A percentile compares a stretch with the other conserved stretches of the same genome.
These are phyloP conservation scores for Elephantulus edwardii DNA, from an alignment of 2,113 vertebrate species.

Conservation along the genomic window DNA sequence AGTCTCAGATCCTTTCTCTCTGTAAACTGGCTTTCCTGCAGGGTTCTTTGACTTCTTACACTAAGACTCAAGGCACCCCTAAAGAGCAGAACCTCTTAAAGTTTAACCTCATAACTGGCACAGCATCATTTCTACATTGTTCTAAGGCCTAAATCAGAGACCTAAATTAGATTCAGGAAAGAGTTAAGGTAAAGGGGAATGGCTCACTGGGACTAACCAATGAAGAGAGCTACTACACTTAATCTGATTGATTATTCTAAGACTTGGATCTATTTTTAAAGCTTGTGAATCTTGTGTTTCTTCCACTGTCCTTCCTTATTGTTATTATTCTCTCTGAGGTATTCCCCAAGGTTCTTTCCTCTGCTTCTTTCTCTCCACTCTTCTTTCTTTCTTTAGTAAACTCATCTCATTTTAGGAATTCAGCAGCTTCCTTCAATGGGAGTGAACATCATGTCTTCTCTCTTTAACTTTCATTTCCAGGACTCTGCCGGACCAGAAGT, in stretches of 20 bases:
- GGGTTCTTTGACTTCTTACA: neutral
- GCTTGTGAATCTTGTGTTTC: neutral
- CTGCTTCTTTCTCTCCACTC: neutral
- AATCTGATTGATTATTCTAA: neutral
- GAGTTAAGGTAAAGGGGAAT: fast-evolving
- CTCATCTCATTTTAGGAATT: neutral
- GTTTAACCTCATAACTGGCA: neutral
- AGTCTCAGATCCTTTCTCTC: neutral
- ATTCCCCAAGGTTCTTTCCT: neutral
- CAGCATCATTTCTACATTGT: neutral
- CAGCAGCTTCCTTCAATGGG: neutral
- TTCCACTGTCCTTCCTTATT: neutral
- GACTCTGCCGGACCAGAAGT: neutral
- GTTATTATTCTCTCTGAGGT: neutral
- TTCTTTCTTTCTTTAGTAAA: neutral
- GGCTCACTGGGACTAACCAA: neutral
- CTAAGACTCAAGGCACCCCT: neutral
- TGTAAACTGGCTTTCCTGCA: neutral
- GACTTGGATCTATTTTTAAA: neutral
- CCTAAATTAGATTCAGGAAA: neutral
- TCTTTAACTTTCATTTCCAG: neutral
- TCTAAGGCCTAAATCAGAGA: neutral
- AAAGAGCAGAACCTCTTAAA: neutral
- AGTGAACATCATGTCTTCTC: neutral
- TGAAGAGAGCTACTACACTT: neutral